These are phyloP conservation scores for Molossus alvarezi DNA, from an alignment of 2,797 vertebrate genomes.

Conservation along the genomic window DNA sequence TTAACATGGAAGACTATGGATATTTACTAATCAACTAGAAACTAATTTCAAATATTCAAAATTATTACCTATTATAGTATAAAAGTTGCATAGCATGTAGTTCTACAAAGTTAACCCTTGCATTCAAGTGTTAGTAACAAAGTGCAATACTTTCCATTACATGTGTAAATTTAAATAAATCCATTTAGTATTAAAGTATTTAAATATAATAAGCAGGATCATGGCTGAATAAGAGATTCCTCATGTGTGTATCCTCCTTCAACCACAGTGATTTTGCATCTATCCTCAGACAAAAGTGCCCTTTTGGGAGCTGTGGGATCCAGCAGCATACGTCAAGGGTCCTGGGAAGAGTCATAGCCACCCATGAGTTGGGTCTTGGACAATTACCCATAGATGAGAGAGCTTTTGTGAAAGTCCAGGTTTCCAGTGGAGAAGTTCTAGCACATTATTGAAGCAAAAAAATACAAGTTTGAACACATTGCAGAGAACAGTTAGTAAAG, in stretches of 20 bases:
- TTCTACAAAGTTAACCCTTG: neutral
- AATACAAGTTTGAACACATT: neutral
- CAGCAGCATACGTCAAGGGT: neutral
- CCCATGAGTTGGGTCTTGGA: neutral
- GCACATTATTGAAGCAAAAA: neutral
- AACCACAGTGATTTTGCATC: neutral
- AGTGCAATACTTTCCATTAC: neutral
- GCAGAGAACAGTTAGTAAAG: neutral
- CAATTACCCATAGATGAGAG: neutral
- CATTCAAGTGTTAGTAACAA: neutral
- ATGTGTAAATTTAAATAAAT: neutral
- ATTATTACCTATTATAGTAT: neutral
- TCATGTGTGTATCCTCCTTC: neutral
- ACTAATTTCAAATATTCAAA: slow-evolving; percentile 40
- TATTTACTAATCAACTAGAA: neutral
- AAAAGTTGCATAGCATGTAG: neutral
- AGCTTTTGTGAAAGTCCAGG: neutral
- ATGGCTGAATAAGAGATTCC: neutral
- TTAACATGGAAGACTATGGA: neutral
- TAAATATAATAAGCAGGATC: neutral
- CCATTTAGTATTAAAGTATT: neutral
- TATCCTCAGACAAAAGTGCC: neutral
- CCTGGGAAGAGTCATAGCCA: neutral
- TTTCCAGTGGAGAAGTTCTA: neutral
- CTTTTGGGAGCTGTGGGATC: neutral